Percentiles rank a stretch among this genome's conserved stretches.
Conservation (phyloP, 2,797 vertebrate genomes). For the Scolopax rusticola region DNA sequence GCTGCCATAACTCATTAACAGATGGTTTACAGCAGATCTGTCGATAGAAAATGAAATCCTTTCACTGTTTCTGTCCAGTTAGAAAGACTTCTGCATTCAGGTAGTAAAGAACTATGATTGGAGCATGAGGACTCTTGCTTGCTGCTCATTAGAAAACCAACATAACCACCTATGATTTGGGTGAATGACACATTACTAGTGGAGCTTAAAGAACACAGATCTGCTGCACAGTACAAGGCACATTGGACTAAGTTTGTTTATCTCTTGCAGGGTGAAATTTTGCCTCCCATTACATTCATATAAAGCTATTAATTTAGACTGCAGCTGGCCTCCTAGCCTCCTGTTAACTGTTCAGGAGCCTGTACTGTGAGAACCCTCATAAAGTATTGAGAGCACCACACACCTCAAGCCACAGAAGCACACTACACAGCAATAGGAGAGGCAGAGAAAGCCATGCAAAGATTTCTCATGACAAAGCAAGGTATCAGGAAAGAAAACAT, state of each 20-base stretch:
- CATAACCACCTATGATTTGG: not conserved
- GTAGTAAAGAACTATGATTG: not conserved
- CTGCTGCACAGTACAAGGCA: not conserved
- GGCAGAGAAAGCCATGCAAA: not conserved
- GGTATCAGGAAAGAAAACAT: not conserved
- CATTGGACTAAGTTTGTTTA: not conserved
- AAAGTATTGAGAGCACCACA: not conserved
- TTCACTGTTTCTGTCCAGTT: not conserved
- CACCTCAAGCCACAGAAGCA: fast-evolving
- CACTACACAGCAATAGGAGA: not conserved
- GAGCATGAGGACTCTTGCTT: not conserved
- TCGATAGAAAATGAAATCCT: not conserved
- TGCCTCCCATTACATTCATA: not conserved
- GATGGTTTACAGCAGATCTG: not conserved
- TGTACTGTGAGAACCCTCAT: not conserved
- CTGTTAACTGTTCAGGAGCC: not conserved
- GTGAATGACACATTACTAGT: not conserved
- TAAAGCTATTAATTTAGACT: not conserved
- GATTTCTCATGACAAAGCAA: not conserved
- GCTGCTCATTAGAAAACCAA: not conserved
- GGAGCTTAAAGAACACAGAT: not conserved
- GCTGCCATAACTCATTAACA: not conserved
- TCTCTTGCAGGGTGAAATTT: not conserved
- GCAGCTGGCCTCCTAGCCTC: not conserved
- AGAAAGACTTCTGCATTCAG: not conserved